Conservation (phyloP, 2,888 invertebrate species). For the Cylindroiulus punctatus region DNA sequence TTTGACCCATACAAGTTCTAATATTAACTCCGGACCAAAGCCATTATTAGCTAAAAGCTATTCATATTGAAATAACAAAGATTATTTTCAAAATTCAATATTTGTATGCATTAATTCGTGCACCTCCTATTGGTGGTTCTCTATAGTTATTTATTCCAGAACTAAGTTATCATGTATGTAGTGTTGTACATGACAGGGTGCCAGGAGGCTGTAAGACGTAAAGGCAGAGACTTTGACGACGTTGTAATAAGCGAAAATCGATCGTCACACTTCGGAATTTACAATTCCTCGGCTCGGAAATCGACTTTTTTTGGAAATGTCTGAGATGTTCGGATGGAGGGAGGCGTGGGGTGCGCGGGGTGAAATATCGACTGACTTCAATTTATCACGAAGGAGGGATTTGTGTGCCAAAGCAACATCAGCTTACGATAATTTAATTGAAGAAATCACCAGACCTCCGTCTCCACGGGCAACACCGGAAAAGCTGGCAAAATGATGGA, state of each 20-base stretch:
- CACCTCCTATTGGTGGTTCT: too few species aligned
- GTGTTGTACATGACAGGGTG: background rate
- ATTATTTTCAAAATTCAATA: too few species aligned
- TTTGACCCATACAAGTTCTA: too few species aligned
- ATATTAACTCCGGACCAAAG: too few species aligned
- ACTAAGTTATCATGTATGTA: too few species aligned
- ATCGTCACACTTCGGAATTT: slow-evolving; percentile 51
- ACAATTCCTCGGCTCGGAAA: slow-evolving; percentile 46
- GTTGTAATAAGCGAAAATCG: slow-evolving; percentile 51
- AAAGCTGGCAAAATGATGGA: slow-evolving; percentile 46
- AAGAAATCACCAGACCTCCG: slow-evolving; percentile 50
- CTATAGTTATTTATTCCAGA: too few species aligned
- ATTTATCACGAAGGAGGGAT: slow-evolving; percentile 51
- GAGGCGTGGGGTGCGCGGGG: background rate
- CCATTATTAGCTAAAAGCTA: too few species aligned
- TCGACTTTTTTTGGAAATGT: background rate
- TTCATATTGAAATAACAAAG: too few species aligned
- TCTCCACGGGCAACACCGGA: slow-evolving; percentile 48
- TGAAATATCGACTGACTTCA: slow-evolving; percentile 46
- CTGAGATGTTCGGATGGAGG: background rate
- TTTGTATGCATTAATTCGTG: too few species aligned
- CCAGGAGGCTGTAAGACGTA: slow-evolving; percentile 2
- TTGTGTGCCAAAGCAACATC: slow-evolving; percentile 48
- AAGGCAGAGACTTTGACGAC: slow-evolving; percentile 21
- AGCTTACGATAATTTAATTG: slow-evolving; percentile 52